Conservation (phyloP, 2,797 vertebrate species). For the Rhynchonycteris naso region DNA sequence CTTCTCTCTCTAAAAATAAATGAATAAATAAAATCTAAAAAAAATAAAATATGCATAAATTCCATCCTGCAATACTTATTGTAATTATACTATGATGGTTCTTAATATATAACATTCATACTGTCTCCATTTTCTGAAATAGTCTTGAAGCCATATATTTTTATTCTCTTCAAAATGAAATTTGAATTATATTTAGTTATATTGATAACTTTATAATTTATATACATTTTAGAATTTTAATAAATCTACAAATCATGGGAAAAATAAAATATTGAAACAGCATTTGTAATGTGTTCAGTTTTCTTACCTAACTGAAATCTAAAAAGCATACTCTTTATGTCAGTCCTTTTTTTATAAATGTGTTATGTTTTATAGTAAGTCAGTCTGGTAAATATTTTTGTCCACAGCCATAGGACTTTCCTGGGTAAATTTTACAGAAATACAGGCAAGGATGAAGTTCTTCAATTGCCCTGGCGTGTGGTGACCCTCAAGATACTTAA, state of each 20-base stretch:
- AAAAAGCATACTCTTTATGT: background rate
- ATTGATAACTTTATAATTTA: background rate
- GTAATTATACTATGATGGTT: background rate
- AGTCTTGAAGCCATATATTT: background rate
- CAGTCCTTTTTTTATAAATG: background rate
- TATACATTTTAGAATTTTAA: slow-evolving; percentile 28
- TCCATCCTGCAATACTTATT: background rate
- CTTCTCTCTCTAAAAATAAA: too few relatives aligned
- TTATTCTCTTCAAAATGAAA: slow-evolving; percentile 47
- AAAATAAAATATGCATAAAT: slow-evolving; percentile 1
- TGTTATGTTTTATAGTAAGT: background rate
- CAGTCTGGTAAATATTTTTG: background rate
- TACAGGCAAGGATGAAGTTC: background rate
- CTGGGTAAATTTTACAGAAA: background rate
- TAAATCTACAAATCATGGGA: background rate
- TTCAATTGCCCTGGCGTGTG: background rate
- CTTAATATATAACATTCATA: background rate
- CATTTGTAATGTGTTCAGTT: background rate
- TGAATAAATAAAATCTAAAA: too few relatives aligned
- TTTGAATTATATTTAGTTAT: background rate
- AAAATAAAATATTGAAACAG: background rate
- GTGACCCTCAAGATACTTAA: background rate
- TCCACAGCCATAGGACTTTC: background rate
- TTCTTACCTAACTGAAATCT: background rate
- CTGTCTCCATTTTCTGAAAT: slow-evolving; percentile 11